These are phyloP conservation scores for Heterodera carotae DNA, from an alignment of 1,140 invertebrate species.

Conservation along the genomic window DNA sequence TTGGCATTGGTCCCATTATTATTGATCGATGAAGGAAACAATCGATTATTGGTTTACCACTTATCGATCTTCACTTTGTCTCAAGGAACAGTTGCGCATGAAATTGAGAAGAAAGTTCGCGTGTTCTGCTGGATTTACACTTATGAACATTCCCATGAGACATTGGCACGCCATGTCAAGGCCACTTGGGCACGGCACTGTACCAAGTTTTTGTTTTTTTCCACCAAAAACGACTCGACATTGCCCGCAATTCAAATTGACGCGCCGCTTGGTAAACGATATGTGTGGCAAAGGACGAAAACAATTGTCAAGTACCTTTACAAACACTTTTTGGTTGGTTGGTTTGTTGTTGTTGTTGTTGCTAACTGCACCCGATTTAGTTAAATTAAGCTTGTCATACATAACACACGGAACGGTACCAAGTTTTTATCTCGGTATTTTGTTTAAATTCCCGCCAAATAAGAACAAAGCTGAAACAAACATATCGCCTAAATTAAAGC, in stretches of 20 bases:
- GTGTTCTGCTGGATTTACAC: conserved; percentile 96
- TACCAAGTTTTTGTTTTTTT: conserved; percentile 70
- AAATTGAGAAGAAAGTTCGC: conserved; percentile 74
- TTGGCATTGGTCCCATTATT: too few species aligned
- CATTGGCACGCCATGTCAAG: conserved; percentile 83
- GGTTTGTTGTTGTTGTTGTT: too few species aligned
- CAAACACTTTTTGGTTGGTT: conserved; percentile 55
- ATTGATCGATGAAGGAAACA: too few species aligned
- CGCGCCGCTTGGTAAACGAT: conserved; percentile 75
- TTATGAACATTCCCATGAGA: conserved; percentile 81
- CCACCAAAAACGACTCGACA: conserved; percentile 16
- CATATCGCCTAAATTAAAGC: too few species aligned
- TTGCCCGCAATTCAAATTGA: conserved; percentile 72
- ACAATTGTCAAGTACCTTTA: conserved; percentile 76
- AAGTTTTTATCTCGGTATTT: too few species aligned
- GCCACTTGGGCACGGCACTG: conserved; percentile 90
- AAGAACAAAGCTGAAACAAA: too few species aligned
- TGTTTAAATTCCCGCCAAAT: too few species aligned
- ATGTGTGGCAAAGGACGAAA: conserved; percentile 89
- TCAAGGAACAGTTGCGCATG: conserved; percentile 75
- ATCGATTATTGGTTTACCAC: too few species aligned
- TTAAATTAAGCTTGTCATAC: too few species aligned
- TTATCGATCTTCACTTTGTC: too few species aligned
- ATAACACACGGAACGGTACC: too few species aligned
- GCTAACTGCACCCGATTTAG: too few species aligned